Evolutionary conservation across 2,113 vertebrate genomes (phyloP), one percentile per base, ranked within the genome.

Genomic region (Oostethus manadensis): DNA sequence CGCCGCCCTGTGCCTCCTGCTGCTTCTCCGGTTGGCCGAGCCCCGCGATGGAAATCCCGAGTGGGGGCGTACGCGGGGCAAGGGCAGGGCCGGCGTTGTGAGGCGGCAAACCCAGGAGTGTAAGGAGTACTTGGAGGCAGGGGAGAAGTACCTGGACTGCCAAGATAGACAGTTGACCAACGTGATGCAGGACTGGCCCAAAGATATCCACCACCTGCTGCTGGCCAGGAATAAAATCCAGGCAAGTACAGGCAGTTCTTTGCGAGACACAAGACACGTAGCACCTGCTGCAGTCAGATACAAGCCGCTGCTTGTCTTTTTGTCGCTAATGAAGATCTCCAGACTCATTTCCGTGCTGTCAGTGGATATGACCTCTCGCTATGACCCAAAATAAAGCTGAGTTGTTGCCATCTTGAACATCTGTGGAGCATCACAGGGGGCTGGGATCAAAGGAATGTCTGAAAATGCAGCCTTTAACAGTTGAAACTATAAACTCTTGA

Each of bases 61-160:
- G 2, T 44, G 68, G 42, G 73, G 68, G 33, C 77, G 62, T 45
- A 86, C 86, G 1, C 82, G 82, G 69, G 81, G 79, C 44, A 82
- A 66, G 15, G 81, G 71, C 10, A 86, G 88, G 54, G 86, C 77
- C 14, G 74, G 77, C 22, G 86, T 89, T 0, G 83, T 84, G 51
- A 94, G 91, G 58, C 93, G 93, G n/a, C 93, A 91, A 1, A 84
- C 84, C 22, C 82, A 58, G 20, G 81, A 92, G 3, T 99, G 97
- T 58, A 92, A 93, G 38, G 90, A 91, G 62, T 98, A 95, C 77
- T 81, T 66, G 0, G 92, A 94, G 33, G 88, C 88, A 8, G 90
- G 94, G 5, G 93, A 98, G 73, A 98, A 96, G 76, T 95, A 92
- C 78, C 81, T 98, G 73, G 94, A 97, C 71, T 99, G 97, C 65